Conservation (phyloP, 1,140 invertebrate genomes). For the Drosophila virilis region DNA sequence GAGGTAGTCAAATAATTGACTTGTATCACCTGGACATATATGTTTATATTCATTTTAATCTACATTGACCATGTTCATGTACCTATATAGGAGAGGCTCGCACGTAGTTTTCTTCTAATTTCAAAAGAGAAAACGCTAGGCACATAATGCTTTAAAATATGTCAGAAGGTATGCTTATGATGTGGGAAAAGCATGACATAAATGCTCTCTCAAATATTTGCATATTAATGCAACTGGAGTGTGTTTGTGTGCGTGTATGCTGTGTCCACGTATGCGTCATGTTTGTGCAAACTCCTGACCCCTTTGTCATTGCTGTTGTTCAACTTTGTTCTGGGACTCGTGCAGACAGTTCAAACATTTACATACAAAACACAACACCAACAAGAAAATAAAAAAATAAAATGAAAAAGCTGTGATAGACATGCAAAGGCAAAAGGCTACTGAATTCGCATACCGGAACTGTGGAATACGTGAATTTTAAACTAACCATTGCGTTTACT, state of each 20-base stretch:
- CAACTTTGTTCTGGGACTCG: conserved; percentile 65
- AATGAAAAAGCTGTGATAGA: conserved; percentile 25
- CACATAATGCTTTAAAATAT: conserved; percentile 7
- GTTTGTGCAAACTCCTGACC: conserved; percentile 62
- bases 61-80: too few species aligned
- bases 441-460: conserved; percentile 20
- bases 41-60: background rate
- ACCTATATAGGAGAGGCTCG: too few species aligned
- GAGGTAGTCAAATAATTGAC: background rate
- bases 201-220: conserved; percentile 70
- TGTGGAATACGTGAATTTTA: conserved; percentile 24
- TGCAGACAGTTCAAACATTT: conserved; percentile 81
- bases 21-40: background rate
- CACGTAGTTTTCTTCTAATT: background rate
- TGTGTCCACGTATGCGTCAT: conserved; percentile 31
- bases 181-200: conserved; percentile 45
- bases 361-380: conserved; percentile 60
- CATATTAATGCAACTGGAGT: conserved; percentile 69
- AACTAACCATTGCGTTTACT: background rate
- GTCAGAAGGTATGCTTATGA: conserved; percentile 14
- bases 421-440: conserved; percentile 7
- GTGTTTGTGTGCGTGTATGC: conserved; percentile 15
- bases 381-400: conserved; percentile 37
- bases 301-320: conserved; percentile 52
- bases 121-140: background rate